These are phyloP conservation scores for Proisotoma minuta DNA, from an alignment of 2,888 invertebrate species.

Conservation along the genomic window DNA sequence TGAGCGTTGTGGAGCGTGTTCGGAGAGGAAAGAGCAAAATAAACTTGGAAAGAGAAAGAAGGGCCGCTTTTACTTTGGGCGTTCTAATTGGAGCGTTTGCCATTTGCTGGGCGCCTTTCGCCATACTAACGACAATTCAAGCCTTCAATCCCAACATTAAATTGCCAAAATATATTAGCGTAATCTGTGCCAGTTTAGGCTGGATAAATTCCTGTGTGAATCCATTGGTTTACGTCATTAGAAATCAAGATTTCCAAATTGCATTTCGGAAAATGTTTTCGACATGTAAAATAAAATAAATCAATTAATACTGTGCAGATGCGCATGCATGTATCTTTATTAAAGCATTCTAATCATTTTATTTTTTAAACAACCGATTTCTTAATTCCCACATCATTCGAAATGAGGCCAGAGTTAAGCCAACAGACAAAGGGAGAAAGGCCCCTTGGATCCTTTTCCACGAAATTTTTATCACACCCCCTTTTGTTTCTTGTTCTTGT, in stretches of 20 bases:
- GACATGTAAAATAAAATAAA: too few species aligned
- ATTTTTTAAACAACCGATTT: too few species aligned
- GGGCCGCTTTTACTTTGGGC: not conserved
- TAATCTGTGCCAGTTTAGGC: not conserved
- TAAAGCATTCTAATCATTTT: too few species aligned
- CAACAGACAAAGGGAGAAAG: too few species aligned
- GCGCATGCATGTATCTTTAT: too few species aligned
- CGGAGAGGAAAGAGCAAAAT: not conserved
- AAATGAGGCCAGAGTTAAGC: too few species aligned
- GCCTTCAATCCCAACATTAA: not conserved
- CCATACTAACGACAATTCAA: not conserved
- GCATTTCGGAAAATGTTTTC: not conserved
- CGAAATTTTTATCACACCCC: too few species aligned
- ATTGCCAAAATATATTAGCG: not conserved
- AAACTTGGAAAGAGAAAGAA: not conserved
- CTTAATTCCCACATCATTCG: too few species aligned
- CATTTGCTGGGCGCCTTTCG: not conserved
- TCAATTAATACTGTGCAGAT: too few species aligned
- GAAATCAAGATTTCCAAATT: not conserved
- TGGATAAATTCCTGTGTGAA: not conserved
- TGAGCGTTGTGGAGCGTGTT: not conserved
- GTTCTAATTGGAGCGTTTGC: not conserved
- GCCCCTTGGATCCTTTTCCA: too few species aligned
- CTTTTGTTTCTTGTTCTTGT: too few species aligned
- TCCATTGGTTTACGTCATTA: not conserved